Conservation (phyloP, 2,113 vertebrate genomes). For the Poicephalus gulielmi region DNA sequence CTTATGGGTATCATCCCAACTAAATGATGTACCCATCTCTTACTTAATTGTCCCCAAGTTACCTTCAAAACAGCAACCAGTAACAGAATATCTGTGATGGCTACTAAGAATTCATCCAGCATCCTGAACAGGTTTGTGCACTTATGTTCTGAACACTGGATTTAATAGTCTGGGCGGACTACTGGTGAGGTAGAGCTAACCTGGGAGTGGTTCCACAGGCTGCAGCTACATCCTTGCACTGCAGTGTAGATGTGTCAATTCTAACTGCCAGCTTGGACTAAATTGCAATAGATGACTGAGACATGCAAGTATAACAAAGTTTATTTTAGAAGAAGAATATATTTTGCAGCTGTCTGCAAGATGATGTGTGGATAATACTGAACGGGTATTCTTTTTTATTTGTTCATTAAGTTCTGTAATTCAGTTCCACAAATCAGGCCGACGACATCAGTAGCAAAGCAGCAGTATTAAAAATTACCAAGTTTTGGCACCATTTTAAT, state of each 20-base stretch:
- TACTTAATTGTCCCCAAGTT: neutral
- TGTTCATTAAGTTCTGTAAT: neutral
- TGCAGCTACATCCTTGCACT: neutral
- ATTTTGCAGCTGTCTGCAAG: neutral
- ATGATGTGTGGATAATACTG: neutral
- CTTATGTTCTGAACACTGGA: neutral
- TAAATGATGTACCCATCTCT: neutral
- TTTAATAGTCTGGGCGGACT: neutral
- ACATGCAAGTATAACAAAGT: neutral
- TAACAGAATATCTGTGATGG: neutral
- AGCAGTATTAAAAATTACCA: neutral
- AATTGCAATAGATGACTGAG: rapidly evolving
- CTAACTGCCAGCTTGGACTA: neutral
- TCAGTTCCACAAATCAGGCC: neutral
- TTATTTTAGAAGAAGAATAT: neutral
- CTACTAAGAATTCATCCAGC: neutral
- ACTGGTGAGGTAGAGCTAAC: neutral
- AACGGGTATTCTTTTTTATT: neutral
- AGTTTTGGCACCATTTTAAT: neutral
- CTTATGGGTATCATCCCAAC: neutral
- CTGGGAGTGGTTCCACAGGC: neutral
- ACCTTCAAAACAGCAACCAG: neutral
- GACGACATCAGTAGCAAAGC: neutral
- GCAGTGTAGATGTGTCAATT: neutral
- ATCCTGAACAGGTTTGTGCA: neutral